Evolutionary conservation across 2,888 invertebrate species (phyloP), one percentile per base, ranked within the genome.

Genomic region (Mythimna pallens): DNA sequence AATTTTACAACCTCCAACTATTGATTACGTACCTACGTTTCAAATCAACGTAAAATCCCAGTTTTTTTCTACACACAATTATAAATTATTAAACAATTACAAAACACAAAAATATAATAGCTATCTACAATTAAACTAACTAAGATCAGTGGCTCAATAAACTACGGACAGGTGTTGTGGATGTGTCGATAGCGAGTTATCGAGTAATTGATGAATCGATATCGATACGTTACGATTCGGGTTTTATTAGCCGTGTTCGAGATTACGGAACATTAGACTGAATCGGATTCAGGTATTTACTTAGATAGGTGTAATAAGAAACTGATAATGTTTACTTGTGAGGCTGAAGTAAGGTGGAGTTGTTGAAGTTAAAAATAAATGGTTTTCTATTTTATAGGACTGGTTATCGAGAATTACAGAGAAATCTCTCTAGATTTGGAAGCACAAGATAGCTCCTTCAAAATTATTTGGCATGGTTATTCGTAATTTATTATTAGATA

Each of bases 151-250:
- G 82, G 68, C 73, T 63, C 66, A 72, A 80, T 86, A 81, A 85
- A 82, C 10, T 78, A 69, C 65, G 47, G 73, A 84, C 92, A 92
- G 90, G 91, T 92, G 91, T 88, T 90, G 86, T 89, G 87, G 89
- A 91, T 87, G 88, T 90, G 87, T 89, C 90, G 90, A 91, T 90
- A 87, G 86, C 88, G 10, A 22, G 89, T 87, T 90, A 91, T 91
- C 92, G 87, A 89, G 86, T 87, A 90, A 92, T 89, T 87, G 91
- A 91, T 89, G 87, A 81, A 73, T 87, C 70, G 82, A 81, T 85
- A 85, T 86, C 87, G 86, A 83, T 82, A 75, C 82, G 83, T 84
- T 87, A 85, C 89, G 89, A 89, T 86, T 87, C 84, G 86, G 80
- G 80, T 73, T 89, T 89, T 89, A 89, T 88, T 87, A 77, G 78